These are phyloP conservation scores for Burhinus bistriatus DNA, from an alignment of 2,113 vertebrate genomes.

Conservation along the genomic window DNA sequence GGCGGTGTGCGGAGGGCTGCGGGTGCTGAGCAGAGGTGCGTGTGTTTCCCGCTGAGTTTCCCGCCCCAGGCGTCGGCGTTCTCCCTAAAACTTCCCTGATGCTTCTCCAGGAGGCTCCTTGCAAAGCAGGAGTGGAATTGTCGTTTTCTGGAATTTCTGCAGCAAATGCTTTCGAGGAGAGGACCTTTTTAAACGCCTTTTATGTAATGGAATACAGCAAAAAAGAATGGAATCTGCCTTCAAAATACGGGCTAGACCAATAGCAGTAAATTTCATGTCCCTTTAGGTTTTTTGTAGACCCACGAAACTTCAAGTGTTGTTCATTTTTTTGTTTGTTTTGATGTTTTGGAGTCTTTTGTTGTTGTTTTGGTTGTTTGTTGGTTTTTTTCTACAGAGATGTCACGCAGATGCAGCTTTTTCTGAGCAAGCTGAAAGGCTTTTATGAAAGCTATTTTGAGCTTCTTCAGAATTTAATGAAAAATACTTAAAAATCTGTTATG, in stretches of 20 bases:
- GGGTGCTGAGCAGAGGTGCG: too few species aligned
- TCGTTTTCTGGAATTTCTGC: background rate
- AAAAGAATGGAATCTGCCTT: background rate
- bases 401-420: background rate
- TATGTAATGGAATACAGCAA: accelerated
- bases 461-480: background rate
- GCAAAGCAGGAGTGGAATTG: background rate
- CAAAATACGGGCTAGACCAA: background rate
- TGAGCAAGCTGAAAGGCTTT: background rate
- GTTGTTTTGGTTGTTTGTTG: background rate
- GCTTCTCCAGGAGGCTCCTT: background rate
- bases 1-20: background rate
- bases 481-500: background rate
- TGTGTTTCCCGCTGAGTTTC: accelerated
- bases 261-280: background rate
- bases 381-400: background rate
- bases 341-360: background rate
- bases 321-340: background rate
- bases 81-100: accelerated
- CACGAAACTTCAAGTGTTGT: background rate
- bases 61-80: accelerated
- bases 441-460: background rate
- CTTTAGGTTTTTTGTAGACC: background rate
- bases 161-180: background rate
- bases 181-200: accelerated